Evolutionary conservation across 2,113 vertebrate species (phyloP).

Genomic region (Anolis carolinensis): DNA sequence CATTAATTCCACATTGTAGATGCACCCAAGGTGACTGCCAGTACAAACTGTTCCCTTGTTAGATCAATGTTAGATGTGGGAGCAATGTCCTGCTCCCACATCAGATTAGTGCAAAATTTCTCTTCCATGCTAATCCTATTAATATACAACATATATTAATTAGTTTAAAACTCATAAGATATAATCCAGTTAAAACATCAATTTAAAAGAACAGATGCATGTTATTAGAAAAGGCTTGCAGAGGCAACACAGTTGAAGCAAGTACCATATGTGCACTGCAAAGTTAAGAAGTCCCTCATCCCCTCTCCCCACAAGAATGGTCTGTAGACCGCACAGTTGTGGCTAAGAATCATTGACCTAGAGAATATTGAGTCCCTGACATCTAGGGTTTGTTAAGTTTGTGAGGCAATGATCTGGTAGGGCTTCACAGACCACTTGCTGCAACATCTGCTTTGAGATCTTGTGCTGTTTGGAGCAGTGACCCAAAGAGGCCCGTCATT

Average conservation of each 20-base stretch:
- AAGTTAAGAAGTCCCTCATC: neutral
- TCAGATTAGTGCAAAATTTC: neutral
- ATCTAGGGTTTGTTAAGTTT: slow-evolving; percentile 10
- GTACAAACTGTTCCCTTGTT: too few relatives aligned
- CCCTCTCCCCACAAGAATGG: neutral
- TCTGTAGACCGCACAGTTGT: neutral
- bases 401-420: neutral
- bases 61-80: too few relatives aligned
- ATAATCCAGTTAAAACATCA: too few relatives aligned
- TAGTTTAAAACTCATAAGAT: too few relatives aligned
- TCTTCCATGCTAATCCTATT: neutral
- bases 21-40: too few relatives aligned
- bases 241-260: neutral
- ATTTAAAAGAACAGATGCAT: neutral
- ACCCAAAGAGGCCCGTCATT: slow-evolving; percentile 10
- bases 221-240: neutral
- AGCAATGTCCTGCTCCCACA: neutral
- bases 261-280: neutral
- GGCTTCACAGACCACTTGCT: neutral
- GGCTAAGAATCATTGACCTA: neutral
- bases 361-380: slow-evolving; percentile 14
- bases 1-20: too few relatives aligned
- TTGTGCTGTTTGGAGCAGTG: slow-evolving; percentile 7
- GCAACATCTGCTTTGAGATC: slow-evolving; percentile 17
- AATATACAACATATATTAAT: neutral